Percentiles rank a stretch among this genome's conserved stretches.
Conservation (phyloP, 2,113 vertebrate species). For the Austrofundulus limnaeus region DNA sequence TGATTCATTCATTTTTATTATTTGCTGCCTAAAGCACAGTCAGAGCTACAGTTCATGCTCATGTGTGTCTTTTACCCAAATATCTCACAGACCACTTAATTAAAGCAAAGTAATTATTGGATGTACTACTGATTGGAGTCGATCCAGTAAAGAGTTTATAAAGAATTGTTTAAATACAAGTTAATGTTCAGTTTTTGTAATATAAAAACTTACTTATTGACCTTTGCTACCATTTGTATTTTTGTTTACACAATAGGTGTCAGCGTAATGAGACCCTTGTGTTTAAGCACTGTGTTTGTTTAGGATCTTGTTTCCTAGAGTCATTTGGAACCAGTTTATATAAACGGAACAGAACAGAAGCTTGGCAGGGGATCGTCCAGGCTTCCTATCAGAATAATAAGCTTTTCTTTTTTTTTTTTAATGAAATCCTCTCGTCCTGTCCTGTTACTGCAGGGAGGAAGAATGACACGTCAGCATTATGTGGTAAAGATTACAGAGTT, state of each 20-base stretch:
- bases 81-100: neutral
- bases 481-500: neutral
- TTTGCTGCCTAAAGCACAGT: too few relatives aligned
- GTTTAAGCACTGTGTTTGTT: conserved; percentile 31
- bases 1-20: neutral
- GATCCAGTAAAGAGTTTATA: too few relatives aligned
- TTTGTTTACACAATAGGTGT: conserved; percentile 15
- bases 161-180: neutral
- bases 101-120: too few relatives aligned
- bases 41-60: too few relatives aligned
- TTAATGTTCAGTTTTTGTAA: neutral
- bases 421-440: conserved; percentile 68
- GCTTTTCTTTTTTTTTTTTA: conserved; percentile 34
- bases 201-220: neutral
- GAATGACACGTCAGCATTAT: conserved; percentile 1
- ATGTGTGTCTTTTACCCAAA: too few relatives aligned
- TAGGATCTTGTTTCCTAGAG: conserved; percentile 48
- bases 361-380: conserved; percentile 22
- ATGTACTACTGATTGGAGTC: too few relatives aligned
- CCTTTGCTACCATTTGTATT: neutral
- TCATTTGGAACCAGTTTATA: conserved; percentile 29
- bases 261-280: conserved; percentile 6
- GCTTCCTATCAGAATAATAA: conserved; percentile 66
- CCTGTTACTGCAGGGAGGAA: conserved; percentile 28
- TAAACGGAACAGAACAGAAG: conserved; percentile 29